Base-by-base conservation (phyloP, 2,888 invertebrate species). In the Dolichopus griseipennis region DNA sequence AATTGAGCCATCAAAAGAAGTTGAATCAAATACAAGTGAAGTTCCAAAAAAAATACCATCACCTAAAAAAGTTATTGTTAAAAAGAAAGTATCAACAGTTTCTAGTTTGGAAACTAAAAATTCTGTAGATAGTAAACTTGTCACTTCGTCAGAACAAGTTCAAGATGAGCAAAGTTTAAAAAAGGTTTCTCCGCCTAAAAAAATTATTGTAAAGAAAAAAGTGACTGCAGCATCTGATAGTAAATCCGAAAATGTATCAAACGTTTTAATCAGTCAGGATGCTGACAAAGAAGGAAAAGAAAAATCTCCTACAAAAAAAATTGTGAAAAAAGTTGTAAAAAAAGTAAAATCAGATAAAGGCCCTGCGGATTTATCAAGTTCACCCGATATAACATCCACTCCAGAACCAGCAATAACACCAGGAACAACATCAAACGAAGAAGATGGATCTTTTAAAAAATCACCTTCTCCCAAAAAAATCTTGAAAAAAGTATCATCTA, bases 381-480 rank as follows among this genome's bases (percentile, higher is more conserved):
- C 27, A 27, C 2, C 27, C 27, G 27, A 27, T 27, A 27, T 37
- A 37, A 37, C 8, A 34, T 34, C n/a, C 5, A 27, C 37, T 37
- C 1, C 37, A 37, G 37, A 37, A 10, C 4, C 37, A 37, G 8
- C 12, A 37, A 37, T 37, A 37, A 27, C 1, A 37, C 8, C 37
- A 37, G 37, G 37, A 37, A 7, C 37, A 37, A 37, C 8, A 37
- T 37, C 37, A 5, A 34, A 34, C 34, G 9, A 9, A 4, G 52
- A 52, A n/a, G 52, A 52, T 12, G 15, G 15, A 6, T 21, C 61
- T 21, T 18, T 21, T 33, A 66, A 61, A 43, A 70, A 67, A 12
- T 64, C 69, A 52, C 41, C 70, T 52, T 69, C 72, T 22, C 68
- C 71, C 9, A 65, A 71, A 27, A 66, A 64, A 62, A 68, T 61